A percentile compares a stretch with the other conserved stretches of the same genome.
Conservation (phyloP, 2,888 invertebrate genomes). For the Iphiclides podalirius region DNA sequence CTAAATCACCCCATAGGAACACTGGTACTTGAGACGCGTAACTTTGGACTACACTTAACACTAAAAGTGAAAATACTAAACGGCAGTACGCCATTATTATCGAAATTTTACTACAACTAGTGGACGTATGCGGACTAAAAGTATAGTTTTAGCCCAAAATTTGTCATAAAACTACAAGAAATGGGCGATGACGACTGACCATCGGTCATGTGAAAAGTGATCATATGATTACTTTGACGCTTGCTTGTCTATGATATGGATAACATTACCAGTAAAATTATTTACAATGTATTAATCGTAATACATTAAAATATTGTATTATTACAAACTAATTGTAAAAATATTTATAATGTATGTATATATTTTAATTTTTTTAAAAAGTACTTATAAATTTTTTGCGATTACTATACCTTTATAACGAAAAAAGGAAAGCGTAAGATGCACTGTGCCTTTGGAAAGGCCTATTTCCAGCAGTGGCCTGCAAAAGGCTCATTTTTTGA, state of each 20-base stretch:
- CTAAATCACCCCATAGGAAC: constrained; percentile 77
- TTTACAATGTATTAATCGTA: neutral
- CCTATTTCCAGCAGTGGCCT: no score
- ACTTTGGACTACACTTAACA: constrained; percentile 58
- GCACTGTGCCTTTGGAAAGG: no score
- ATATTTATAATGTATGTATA: no score
- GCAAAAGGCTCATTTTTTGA: no score
- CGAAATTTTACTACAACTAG: constrained; percentile 42
- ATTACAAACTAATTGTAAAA: no score
- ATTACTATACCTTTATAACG: no score
- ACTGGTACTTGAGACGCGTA: constrained; percentile 75
- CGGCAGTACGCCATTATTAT: constrained; percentile 70
- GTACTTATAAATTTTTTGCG: no score
- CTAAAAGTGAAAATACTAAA: constrained; percentile 61
- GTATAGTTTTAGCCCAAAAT: constrained; percentile 52
- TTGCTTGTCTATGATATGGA: constrained; percentile 52
- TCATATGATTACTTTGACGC: constrained; percentile 72
- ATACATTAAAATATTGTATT: no score
- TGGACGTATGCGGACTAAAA: constrained; percentile 62
- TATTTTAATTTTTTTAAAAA: no score
- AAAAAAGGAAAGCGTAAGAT: no score
- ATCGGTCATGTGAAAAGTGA: constrained; percentile 76
- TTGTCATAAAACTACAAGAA: constrained; percentile 59
- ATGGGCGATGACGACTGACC: constrained; percentile 61
- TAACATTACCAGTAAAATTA: constrained; percentile 27